Evolutionary conservation across 2,888 invertebrate genomes (phyloP).

Genomic region (Dasysyrphus tricinctus): DNA sequence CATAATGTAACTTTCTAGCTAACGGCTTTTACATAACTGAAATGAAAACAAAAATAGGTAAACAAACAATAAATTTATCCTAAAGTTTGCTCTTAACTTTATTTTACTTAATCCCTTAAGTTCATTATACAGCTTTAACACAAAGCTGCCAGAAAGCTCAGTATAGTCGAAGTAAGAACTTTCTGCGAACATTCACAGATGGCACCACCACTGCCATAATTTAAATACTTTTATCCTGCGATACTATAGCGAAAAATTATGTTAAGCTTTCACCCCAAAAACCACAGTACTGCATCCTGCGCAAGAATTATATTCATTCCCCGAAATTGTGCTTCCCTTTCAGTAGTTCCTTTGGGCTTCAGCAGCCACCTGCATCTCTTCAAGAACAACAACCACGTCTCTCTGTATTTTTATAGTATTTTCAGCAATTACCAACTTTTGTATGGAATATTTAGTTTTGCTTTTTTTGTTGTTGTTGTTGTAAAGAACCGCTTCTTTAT

Average conservation of each 20-base stretch:
- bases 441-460: constrained; percentile 11
- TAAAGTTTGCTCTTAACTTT: constrained; percentile 42
- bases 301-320: constrained; percentile 15
- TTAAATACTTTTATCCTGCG: constrained; percentile 1
- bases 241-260: constrained; percentile 24
- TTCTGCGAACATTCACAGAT: constrained; percentile 56
- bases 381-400: constrained; percentile 6
- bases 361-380: constrained; percentile 30
- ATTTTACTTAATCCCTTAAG: constrained; percentile 40
- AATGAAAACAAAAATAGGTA: not conserved
- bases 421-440: constrained; percentile 70
- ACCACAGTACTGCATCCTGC: constrained; percentile 64
- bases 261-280: constrained; percentile 55
- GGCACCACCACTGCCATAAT: constrained; percentile 49
- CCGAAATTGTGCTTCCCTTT: constrained; percentile 42
- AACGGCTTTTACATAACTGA: constrained; percentile 6
- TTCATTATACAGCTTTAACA: constrained; percentile 47
- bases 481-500: not conserved
- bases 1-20: not conserved
- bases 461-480: constrained; percentile 34
- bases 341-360: constrained; percentile 31
- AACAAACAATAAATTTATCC: constrained; percentile 30
- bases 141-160: constrained; percentile 61
- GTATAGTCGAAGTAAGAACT: constrained; percentile 8
- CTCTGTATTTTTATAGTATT: constrained; percentile 41